Evolutionary conservation across 2,113 vertebrate species (phyloP).

Genomic region (Peucedramus taeniatus): DNA sequence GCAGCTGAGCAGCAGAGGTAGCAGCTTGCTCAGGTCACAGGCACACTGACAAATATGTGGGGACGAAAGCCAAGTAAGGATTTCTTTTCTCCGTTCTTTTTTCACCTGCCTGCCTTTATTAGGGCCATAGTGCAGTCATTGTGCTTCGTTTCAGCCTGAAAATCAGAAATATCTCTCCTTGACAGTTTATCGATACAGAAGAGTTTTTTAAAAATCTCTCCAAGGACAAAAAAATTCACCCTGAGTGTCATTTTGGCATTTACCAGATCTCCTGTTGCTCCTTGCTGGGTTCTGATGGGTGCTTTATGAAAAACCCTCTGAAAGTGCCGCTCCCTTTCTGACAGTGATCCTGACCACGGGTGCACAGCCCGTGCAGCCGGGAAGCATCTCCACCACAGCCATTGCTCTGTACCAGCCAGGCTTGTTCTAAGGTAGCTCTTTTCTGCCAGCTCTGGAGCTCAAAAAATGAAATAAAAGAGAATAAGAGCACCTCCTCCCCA

Average conservation of each 20-base stretch:
- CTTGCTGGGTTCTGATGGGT: not conserved
- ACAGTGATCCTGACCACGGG: accelerated
- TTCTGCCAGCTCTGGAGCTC: not conserved
- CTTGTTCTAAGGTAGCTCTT: not conserved
- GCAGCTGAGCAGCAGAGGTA: not conserved
- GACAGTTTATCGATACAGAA: not conserved
- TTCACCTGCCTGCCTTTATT: not conserved
- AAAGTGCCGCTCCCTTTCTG: not conserved
- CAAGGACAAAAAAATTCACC: not conserved
- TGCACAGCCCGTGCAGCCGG: accelerated
- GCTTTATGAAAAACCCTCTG: not conserved
- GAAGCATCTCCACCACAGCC: not conserved
- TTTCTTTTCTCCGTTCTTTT: not conserved
- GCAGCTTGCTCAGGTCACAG: not conserved
- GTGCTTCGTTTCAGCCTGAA: slow-evolving; percentile 30
- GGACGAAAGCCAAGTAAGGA: not conserved
- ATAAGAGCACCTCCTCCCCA: not conserved
- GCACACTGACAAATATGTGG: accelerated
- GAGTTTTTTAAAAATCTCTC: not conserved
- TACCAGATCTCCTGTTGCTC: not conserved
- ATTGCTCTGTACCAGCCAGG: not conserved
- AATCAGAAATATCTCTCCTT: slow-evolving; percentile 30
- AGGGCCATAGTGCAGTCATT: accelerated
- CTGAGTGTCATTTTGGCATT: not conserved
- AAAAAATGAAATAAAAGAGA: not conserved